Conservation (phyloP, 2,888 invertebrate species). For the Chrysina gloriosa region DNA sequence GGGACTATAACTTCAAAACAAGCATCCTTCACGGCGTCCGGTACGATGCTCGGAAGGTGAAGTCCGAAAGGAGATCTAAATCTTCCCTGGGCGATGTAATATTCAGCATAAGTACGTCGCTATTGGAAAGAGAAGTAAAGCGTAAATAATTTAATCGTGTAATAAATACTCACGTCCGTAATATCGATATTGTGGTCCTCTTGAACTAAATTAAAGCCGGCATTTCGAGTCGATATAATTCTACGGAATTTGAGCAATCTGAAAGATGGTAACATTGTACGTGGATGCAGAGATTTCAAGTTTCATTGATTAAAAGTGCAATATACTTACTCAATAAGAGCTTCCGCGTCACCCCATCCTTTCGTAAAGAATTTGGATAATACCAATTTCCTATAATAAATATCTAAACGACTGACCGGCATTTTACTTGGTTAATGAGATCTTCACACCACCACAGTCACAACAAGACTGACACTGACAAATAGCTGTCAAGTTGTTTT, state of each 20-base stretch:
- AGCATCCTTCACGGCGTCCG: slow-evolving; percentile 83
- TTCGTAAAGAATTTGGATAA: slow-evolving; percentile 93
- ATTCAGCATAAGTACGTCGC: slow-evolving; percentile 81
- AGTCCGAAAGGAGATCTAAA: slow-evolving; percentile 87
- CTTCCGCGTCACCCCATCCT: slow-evolving; percentile 96
- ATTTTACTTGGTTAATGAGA: slow-evolving; percentile 46
- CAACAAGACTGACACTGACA: slow-evolving; percentile 11
- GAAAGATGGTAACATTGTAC: slow-evolving; percentile 60
- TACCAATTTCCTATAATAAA: slow-evolving; percentile 86
- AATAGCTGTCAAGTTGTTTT: neutral
- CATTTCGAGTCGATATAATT: slow-evolving; percentile 84
- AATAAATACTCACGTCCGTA: slow-evolving; percentile 75
- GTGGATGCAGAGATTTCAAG: no score
- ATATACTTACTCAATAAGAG: slow-evolving; percentile 76
- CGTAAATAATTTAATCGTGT: neutral
- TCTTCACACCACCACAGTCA: neutral
- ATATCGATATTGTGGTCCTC: slow-evolving; percentile 87
- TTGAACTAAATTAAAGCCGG: slow-evolving; percentile 84
- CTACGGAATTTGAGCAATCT: slow-evolving; percentile 94
- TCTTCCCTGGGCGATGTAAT: slow-evolving; percentile 84
- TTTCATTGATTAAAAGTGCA: slow-evolving; percentile 11
- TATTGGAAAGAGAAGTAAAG: slow-evolving; percentile 57
- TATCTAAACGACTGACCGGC: slow-evolving; percentile 73
- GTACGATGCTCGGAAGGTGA: slow-evolving; percentile 88
- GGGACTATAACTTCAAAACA: slow-evolving; percentile 89